Conservation (phyloP, 2,113 vertebrate genomes). For the Rhinoptilus africanus region DNA sequence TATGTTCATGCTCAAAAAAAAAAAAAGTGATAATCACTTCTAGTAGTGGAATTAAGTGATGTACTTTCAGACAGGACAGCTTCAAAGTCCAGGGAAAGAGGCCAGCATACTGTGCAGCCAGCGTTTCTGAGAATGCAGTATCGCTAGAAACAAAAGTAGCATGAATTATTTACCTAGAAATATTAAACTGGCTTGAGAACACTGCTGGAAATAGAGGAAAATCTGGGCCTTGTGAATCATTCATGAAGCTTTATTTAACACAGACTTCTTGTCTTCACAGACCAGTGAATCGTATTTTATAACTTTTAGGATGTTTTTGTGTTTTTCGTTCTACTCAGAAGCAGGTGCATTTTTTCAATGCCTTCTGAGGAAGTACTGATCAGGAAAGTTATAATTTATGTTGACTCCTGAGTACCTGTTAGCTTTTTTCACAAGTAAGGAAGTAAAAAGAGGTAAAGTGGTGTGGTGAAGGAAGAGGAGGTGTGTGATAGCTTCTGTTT, state of each 20-base stretch:
- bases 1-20: not conserved
- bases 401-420: not conserved
- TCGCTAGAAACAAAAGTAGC: slow-evolving; percentile 40
- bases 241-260: slow-evolving; percentile 14
- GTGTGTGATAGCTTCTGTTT: not conserved
- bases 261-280: not conserved
- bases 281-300: not conserved
- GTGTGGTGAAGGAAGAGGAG: not conserved
- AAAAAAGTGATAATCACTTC: not conserved
- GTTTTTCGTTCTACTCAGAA: not conserved
- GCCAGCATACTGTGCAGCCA: not conserved
- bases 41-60: not conserved
- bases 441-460: not conserved
- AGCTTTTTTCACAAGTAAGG: not conserved
- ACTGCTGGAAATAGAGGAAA: not conserved
- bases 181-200: slow-evolving; percentile 33
- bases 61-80: not conserved
- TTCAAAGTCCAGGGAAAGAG: not conserved
- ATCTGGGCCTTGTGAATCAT: slow-evolving; percentile 28
- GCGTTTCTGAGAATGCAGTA: not conserved
- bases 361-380: not conserved
- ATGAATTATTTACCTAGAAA: slow-evolving; percentile 48
- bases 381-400: not conserved
- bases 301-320: not conserved
- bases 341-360: not conserved